Conservation (phyloP, 2,888 invertebrate genomes). For the Sarcophaga caerulescens region DNA sequence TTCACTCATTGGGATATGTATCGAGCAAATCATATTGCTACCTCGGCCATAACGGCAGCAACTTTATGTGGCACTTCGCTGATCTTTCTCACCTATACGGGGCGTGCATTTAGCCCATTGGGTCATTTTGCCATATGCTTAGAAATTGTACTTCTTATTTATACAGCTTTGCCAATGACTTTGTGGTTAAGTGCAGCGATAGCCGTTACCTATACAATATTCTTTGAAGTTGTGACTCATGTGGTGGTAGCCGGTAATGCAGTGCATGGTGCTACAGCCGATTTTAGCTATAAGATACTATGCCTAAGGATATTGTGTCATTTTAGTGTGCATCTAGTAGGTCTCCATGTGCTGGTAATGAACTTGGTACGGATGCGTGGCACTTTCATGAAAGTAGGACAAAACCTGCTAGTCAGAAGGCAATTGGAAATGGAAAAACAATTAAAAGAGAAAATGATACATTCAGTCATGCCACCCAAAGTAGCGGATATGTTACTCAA, state of each 20-base stretch:
- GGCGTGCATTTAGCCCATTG: slow-evolving; percentile 86
- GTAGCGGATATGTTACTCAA: slow-evolving; percentile 93
- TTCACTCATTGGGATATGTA: slow-evolving; percentile 89
- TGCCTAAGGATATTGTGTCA: slow-evolving; percentile 90
- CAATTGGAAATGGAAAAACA: slow-evolving; percentile 96
- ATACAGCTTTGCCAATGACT: slow-evolving; percentile 95
- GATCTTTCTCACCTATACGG: slow-evolving; percentile 84
- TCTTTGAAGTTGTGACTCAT: slow-evolving; percentile 89
- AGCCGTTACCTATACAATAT: slow-evolving; percentile 90
- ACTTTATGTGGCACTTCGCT: slow-evolving; percentile 88
- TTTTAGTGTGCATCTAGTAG: slow-evolving; percentile 94
- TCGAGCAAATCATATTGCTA: slow-evolving; percentile 85
- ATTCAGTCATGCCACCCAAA: slow-evolving; percentile 97
- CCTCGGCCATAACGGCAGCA: slow-evolving; percentile 88
- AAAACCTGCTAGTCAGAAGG: slow-evolving; percentile 92
- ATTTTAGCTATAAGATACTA: slow-evolving; percentile 84
- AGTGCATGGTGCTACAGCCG: slow-evolving; percentile 81
- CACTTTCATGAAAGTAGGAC: slow-evolving; percentile 98
- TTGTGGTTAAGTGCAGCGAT: slow-evolving; percentile 91
- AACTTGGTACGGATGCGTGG: slow-evolving; percentile 95
- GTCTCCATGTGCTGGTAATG: slow-evolving; percentile 96
- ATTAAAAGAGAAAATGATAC: slow-evolving; percentile 98
- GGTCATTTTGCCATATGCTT: slow-evolving; percentile 92
- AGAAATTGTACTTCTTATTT: slow-evolving; percentile 94
- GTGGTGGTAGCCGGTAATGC: slow-evolving; percentile 81